A percentile compares a stretch with the other conserved stretches of the same genome.
phyloP scores from a whole-genome alignment of 2,888 invertebrate genomes.

The Drosophila rellima region DNA sequence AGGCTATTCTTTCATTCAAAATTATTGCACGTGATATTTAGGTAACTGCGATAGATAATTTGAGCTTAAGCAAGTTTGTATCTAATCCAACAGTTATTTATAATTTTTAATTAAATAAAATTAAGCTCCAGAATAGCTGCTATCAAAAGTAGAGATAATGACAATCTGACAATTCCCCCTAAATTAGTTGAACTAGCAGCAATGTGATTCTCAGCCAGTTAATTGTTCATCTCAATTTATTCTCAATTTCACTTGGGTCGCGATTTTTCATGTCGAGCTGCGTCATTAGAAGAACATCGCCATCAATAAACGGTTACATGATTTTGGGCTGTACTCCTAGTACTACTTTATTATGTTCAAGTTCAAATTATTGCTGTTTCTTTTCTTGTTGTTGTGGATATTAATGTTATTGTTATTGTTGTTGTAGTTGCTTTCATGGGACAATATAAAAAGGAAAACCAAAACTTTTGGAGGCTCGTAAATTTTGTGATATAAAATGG shows the following conservation, averaged over 20 bases:
- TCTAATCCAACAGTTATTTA: too few species aligned
- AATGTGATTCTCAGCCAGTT: constrained; percentile 3
- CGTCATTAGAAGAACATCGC: constrained; percentile 53
- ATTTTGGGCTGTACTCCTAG: constrained; percentile 42
- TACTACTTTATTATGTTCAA: constrained; percentile 69
- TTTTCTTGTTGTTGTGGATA: constrained; percentile 17
- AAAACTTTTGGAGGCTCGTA: constrained; percentile 76
- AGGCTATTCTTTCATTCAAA: too few species aligned
- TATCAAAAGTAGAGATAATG: background rate
- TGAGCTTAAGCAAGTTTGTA: too few species aligned
- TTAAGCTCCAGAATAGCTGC: background rate
- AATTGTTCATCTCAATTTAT: constrained; percentile 40
- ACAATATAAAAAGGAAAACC: constrained; percentile 50
- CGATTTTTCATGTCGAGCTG: constrained; percentile 59
- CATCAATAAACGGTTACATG: constrained; percentile 59
- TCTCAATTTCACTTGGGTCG: constrained; percentile 19
- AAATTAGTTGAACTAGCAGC: background rate
- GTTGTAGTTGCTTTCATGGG: constrained; percentile 38
- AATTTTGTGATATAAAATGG: constrained; percentile 77
- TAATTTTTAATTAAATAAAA: too few species aligned
- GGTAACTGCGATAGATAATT: too few species aligned
- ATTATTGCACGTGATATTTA: too few species aligned
- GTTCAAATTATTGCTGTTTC: constrained; percentile 57
- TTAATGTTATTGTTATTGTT: constrained; percentile 29
- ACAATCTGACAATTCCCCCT: background rate